Base-by-base conservation (phyloP, 1,140 invertebrate genomes). In the Apolygus lucorum region DNA sequence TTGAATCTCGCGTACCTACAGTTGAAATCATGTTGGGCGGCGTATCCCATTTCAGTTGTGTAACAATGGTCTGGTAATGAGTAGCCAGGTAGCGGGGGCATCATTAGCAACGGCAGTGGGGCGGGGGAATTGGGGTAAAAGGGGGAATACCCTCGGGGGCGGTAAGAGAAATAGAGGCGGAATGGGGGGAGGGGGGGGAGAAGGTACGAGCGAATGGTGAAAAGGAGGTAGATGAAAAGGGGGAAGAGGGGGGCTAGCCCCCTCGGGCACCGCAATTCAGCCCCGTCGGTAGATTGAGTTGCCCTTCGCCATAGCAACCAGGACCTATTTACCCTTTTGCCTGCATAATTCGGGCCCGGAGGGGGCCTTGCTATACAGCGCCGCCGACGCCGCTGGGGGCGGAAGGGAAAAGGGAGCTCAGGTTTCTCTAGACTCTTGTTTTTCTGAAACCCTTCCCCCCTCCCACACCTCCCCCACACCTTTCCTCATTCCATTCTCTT, bases 281-380 rank as follows among this genome's bases (percentile, higher is more conserved):
- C 21, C 67, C 49, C 21, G 67, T 22, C 67, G 49, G 29, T 52
- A 59, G 49, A 59, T 52, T 52, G 67, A 52, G 67, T 68, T 52
- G 49, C 67, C 67, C 67, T 54, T 52, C 67, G 17, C 49, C 67
- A 68, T 59, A 34, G 67, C 42, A 68, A 59, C 67, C 67, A 68
- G 34, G 67, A 28, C 67, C 67, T 52, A 68, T 68, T 52, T 52
- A 54, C 67, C 67, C 49, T 68, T 59, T 68, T 52, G 42, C 52
- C 49, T 52, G 67, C 67, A 66, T 66, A 66, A 66, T 66, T 66
- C 64, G 27, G 29, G 29, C 64, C 64, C 28, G 17, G 34, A 27
- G 67, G 42, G 54, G 8, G 54, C 34, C 54, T 11, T 8, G 22
- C 54, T 59, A 59, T 59, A 59, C 54, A 59, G 22, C 11, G 54